These are phyloP conservation scores for Ochropacha duplaris DNA, from an alignment of 2,888 invertebrate genomes.

Conservation along the genomic window DNA sequence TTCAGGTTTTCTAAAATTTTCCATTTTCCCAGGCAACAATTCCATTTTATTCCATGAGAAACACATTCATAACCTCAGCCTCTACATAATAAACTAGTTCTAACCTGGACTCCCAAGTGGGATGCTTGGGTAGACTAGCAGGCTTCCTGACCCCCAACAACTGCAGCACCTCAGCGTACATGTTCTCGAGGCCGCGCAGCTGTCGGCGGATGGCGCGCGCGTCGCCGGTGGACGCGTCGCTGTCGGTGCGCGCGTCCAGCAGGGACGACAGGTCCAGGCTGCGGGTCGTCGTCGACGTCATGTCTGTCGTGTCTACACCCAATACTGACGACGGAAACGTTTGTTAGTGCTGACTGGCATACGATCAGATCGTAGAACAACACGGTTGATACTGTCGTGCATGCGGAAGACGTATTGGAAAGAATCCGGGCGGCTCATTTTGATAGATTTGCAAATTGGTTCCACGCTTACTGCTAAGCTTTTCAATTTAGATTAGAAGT, in stretches of 20 bases:
- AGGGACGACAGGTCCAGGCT: conserved; percentile 90
- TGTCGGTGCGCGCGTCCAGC: conserved; percentile 89
- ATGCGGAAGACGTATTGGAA: too few relatives aligned
- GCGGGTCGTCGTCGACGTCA: conserved; percentile 90
- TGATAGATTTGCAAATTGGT: too few relatives aligned
- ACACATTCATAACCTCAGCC: too few relatives aligned
- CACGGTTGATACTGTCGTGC: too few relatives aligned
- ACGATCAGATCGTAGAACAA: background rate
- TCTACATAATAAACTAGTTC: background rate
- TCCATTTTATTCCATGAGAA: too few relatives aligned
- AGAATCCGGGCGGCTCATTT: too few relatives aligned
- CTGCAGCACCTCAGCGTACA: conserved; percentile 91
- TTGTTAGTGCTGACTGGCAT: background rate
- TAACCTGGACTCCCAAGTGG: conserved; percentile 56
- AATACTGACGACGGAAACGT: conserved; percentile 79
- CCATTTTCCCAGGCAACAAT: too few relatives aligned
- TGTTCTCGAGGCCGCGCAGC: conserved; percentile 91
- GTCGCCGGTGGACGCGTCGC: conserved; percentile 89
- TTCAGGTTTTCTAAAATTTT: too few relatives aligned
- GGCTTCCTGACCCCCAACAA: conserved; percentile 68
- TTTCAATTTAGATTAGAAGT: too few relatives aligned
- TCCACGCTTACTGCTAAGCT: too few relatives aligned
- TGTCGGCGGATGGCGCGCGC: conserved; percentile 91
- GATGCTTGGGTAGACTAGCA: conserved; percentile 46
- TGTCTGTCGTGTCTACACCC: conserved; percentile 88